A percentile compares a stretch with the other conserved stretches of the same genome.
Conservation (phyloP, 2,888 invertebrate species). For the Leucophenga montana region DNA sequence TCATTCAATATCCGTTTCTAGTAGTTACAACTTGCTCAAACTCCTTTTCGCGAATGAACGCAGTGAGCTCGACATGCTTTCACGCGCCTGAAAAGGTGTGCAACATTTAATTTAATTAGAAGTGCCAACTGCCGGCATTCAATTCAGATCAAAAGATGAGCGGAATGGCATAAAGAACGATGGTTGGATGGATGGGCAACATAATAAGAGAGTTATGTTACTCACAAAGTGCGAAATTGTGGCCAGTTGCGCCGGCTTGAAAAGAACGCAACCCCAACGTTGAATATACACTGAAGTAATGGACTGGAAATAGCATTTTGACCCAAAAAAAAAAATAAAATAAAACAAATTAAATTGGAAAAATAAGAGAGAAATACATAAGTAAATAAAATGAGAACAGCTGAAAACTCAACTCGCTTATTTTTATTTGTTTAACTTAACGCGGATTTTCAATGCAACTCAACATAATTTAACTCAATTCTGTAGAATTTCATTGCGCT, state of each 20-base stretch:
- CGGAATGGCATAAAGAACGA: conserved; percentile 27
- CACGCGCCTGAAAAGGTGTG: conserved; percentile 44
- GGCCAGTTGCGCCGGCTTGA: conserved; percentile 1
- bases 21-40: neutral
- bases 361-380: conserved; percentile 2
- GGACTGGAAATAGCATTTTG: conserved; percentile 53
- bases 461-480: conserved; percentile 8
- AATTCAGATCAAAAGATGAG: conserved; percentile 19
- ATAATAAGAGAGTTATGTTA: no score
- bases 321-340: conserved; percentile 27
- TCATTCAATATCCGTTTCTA: neutral
- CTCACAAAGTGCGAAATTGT: conserved; percentile 7
- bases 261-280: conserved; percentile 4
- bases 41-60: neutral
- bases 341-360: neutral
- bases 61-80: neutral
- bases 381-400: conserved; percentile 1
- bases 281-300: conserved; percentile 47
- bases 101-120: conserved; percentile 65
- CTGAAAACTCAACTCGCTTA: neutral
- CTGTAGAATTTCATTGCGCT: conserved; percentile 58
- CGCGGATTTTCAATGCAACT: conserved; percentile 7
- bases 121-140: conserved; percentile 31
- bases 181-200: neutral
- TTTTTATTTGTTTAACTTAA: conserved; percentile 22